Evolutionary conservation across 1,140 invertebrate genomes (phyloP).

Genomic region (Antheraea pernyi): DNA sequence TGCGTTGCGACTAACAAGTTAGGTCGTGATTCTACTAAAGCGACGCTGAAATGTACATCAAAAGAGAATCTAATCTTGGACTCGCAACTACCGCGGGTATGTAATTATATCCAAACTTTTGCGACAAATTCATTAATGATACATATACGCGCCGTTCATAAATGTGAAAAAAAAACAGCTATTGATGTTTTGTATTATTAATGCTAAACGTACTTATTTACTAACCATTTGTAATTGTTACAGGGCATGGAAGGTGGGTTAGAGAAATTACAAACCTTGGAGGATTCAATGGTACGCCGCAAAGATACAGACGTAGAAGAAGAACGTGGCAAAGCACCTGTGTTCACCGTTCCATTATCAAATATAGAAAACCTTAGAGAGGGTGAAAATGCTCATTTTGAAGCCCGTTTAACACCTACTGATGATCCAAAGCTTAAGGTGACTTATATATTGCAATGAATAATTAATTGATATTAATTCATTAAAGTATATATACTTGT

Average conservation of each 20-base stretch:
- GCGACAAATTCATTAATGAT: too few species aligned
- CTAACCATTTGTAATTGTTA: conserved; percentile 38
- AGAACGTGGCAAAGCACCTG: conserved; percentile 89
- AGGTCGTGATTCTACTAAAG: conserved; percentile 93
- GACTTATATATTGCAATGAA: conserved; percentile 16
- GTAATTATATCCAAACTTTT: conserved; percentile 19
- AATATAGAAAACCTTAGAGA: conserved; percentile 92
- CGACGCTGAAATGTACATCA: conserved; percentile 91
- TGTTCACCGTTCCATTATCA: conserved; percentile 93
- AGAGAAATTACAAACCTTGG: conserved; percentile 95
- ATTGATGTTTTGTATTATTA: too few species aligned
- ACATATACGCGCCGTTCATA: too few species aligned
- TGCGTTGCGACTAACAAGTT: conserved; percentile 95
- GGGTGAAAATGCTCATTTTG: conserved; percentile 96
- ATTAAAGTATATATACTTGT: too few species aligned
- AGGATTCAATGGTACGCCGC: conserved; percentile 89
- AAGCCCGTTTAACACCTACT: conserved; percentile 94
- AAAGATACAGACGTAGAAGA: conserved; percentile 86
- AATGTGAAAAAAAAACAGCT: too few species aligned
- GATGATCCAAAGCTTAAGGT: conserved; percentile 96
- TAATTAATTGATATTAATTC: too few species aligned
- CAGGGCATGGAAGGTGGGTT: conserved; percentile 95
- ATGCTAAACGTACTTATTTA: background rate
- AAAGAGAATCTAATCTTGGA: conserved; percentile 96
- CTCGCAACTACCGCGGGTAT: conserved; percentile 93